These are phyloP conservation scores for Pagetopsis macropterus DNA, from an alignment of 2,797 vertebrate genomes.

Conservation along the genomic window DNA sequence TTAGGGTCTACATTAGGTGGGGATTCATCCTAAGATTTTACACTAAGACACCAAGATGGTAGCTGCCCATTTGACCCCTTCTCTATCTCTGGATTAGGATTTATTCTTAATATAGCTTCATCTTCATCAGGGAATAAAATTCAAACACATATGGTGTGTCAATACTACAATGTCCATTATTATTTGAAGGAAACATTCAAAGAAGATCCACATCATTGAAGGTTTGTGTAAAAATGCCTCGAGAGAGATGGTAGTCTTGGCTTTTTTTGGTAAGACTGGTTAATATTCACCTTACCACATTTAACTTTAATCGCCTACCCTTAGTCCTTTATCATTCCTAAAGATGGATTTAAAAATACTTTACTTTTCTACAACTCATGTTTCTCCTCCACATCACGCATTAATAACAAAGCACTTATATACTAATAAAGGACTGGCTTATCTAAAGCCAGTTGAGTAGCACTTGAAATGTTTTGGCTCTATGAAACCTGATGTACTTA, in stretches of 20 bases:
- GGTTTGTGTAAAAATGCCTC: background rate
- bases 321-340: constrained; percentile 12
- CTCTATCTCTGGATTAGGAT: constrained; percentile 23
- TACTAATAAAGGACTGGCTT: no score
- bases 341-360: constrained; percentile 23
- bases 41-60: constrained; percentile 8
- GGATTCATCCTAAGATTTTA: constrained; percentile 12
- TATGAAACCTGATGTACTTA: no score
- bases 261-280: background rate
- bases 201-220: background rate
- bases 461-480: no score
- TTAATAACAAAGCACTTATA: no score
- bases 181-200: background rate
- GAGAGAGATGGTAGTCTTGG: background rate
- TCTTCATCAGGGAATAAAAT: background rate
- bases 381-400: background rate
- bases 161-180: background rate
- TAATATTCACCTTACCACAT: constrained; percentile 4
- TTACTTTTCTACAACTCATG: background rate
- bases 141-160: background rate
- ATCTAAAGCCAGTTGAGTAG: no score
- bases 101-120: background rate
- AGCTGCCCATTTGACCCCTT: background rate
- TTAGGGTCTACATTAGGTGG: constrained; percentile 6
- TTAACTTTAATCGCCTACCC: constrained; percentile 7